Conservation (phyloP, 2,113 vertebrate genomes). For the Campylomormyrus numenius region DNA sequence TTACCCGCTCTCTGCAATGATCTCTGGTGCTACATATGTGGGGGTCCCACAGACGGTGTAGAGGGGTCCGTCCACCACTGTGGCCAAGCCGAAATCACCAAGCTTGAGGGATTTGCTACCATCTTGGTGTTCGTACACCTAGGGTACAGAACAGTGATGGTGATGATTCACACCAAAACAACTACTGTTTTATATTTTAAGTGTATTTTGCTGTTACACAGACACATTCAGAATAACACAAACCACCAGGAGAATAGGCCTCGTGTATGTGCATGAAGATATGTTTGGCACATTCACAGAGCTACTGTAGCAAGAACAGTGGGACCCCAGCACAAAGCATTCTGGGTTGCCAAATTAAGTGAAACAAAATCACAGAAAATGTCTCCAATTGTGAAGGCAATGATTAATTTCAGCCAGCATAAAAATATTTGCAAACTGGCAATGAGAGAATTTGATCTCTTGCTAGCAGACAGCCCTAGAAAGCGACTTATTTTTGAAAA, state of each 20-base stretch:
- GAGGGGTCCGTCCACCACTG: conserved; percentile 83
- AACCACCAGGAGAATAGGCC: neutral
- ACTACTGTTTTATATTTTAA: neutral
- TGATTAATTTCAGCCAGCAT: neutral
- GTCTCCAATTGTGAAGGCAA: neutral
- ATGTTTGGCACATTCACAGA: neutral
- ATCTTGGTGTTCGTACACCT: conserved; percentile 94
- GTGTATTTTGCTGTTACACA: neutral
- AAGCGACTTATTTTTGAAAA: neutral
- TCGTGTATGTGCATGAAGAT: neutral
- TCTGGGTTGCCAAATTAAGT: neutral
- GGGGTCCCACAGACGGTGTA: conserved; percentile 93
- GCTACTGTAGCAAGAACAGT: neutral
- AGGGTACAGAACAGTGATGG: conserved; percentile 19
- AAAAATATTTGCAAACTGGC: neutral
- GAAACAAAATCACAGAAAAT: neutral
- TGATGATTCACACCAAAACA: neutral
- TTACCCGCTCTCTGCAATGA: conserved; percentile 91
- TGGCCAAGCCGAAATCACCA: conserved; percentile 93
- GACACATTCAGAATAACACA: neutral
- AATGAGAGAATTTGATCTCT: neutral
- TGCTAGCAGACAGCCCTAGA: neutral
- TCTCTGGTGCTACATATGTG: conserved; percentile 95
- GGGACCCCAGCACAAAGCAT: neutral
- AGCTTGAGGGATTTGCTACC: conserved; percentile 91